A percentile compares a stretch with the other conserved stretches of the same genome.
phyloP scores from a whole-genome alignment of 2,113 vertebrate species.

The Lasiurus cinereus region DNA sequence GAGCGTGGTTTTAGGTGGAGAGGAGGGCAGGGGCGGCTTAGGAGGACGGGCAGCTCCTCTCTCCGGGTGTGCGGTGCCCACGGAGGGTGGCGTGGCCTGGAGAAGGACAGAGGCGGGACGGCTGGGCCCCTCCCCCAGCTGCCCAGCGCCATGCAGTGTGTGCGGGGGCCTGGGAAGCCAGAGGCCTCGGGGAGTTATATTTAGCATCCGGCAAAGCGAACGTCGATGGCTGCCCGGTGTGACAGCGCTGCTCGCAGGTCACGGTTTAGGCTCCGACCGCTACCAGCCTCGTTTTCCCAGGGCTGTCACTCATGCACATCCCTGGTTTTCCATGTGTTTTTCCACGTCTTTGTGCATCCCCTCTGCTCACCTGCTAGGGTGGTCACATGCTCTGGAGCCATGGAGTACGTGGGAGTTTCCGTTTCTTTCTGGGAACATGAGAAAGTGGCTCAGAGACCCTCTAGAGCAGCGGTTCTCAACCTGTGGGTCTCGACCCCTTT shows the following conservation, averaged over 20 bases:
- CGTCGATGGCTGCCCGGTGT: neutral
- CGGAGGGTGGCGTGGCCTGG: neutral
- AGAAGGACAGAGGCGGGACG: neutral
- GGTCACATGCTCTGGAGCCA: neutral
- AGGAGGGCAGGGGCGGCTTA: neutral
- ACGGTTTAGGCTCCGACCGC: neutral
- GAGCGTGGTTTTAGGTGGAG: neutral
- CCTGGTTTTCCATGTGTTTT: neutral
- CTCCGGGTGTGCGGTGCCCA: neutral
- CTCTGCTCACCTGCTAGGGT: neutral
- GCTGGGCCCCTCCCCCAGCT: neutral
- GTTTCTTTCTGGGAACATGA: neutral
- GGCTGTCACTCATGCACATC: neutral
- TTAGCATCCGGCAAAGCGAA: conserved; percentile 50
- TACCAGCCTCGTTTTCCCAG: neutral
- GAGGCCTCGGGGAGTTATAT: neutral
- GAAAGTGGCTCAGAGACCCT: neutral
- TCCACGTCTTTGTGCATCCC: neutral
- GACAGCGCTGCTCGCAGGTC: neutral
- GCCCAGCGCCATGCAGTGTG: neutral
- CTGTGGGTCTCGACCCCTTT: no score
- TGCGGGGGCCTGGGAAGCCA: neutral
- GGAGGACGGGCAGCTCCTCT: neutral
- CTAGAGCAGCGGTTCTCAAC: no score
- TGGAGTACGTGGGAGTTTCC: neutral